Percentiles rank a stretch among this genome's conserved stretches.
Conservation (phyloP, 2,113 vertebrate genomes). For the Variabilichromis moorii region DNA sequence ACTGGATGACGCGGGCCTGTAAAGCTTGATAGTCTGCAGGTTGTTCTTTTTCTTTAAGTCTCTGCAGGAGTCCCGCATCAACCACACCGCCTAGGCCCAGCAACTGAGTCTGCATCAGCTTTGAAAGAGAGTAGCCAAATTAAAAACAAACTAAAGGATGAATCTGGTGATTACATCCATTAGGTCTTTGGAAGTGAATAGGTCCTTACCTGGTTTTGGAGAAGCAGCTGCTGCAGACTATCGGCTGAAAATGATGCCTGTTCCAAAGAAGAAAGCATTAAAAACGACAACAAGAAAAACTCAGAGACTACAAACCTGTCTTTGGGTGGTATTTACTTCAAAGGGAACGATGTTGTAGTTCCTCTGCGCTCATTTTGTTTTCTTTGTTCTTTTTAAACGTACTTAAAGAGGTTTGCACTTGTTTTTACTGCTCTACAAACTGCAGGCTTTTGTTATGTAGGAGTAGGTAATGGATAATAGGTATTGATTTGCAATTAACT, state of each 20-base stretch:
- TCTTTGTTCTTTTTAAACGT: neutral
- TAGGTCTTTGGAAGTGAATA: neutral
- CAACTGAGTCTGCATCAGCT: conserved; percentile 65
- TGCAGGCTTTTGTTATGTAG: neutral
- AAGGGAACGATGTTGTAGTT: neutral
- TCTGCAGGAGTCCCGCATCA: conserved; percentile 27
- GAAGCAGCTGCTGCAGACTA: conserved; percentile 53
- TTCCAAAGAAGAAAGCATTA: neutral
- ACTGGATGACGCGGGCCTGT: conserved; percentile 65
- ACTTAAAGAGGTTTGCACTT: neutral
- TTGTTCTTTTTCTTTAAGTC: conserved; percentile 28
- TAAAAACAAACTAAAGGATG: neutral
- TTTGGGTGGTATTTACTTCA: neutral
- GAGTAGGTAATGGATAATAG: neutral
- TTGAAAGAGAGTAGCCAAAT: neutral
- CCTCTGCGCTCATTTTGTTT: neutral
- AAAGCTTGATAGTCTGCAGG: conserved; percentile 46
- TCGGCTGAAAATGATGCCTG: conserved; percentile 23
- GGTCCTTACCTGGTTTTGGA: conserved; percentile 60
- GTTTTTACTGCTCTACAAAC: neutral
- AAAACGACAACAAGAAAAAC: neutral
- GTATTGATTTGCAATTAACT: neutral
- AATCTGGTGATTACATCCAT: neutral
- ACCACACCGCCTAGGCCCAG: conserved; percentile 23
- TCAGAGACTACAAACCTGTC: neutral